Conservation (phyloP, 2,113 vertebrate species). For the Cyprinodon variegatus region DNA sequence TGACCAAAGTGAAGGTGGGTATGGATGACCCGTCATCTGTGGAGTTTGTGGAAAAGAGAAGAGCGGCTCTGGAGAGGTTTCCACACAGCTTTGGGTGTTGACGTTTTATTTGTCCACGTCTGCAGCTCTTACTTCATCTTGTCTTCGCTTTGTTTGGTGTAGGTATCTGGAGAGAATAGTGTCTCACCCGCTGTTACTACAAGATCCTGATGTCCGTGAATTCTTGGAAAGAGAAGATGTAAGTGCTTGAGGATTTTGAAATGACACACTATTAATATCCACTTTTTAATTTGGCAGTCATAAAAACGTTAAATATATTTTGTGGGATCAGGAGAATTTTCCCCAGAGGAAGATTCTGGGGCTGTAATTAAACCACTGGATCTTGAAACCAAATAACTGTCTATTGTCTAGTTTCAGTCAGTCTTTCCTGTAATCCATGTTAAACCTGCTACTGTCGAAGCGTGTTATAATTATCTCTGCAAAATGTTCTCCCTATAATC, state of each 20-base stretch:
- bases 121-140: not conserved
- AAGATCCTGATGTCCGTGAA: conserved; percentile 93
- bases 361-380: too few species aligned
- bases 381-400: too few species aligned
- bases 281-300: not conserved
- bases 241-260: not conserved
- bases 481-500: not conserved
- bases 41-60: conserved; percentile 93
- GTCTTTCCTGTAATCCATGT: not conserved
- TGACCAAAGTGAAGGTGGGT: conserved; percentile 99
- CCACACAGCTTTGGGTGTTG: not conserved
- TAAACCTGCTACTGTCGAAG: too few species aligned
- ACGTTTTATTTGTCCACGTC: not conserved
- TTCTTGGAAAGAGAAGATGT: conserved; percentile 97
- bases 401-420: not conserved
- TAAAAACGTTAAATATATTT: not conserved
- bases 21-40: conserved; percentile 96
- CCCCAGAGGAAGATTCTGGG: too few species aligned
- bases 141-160: not conserved
- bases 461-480: not conserved
- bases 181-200: conserved; percentile 88
- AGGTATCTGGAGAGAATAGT: conserved; percentile 94
- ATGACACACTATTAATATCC: not conserved
- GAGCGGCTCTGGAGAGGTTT: conserved; percentile 93
- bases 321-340: not conserved